Evolutionary conservation across 2,888 invertebrate genomes (phyloP).

Genomic region (Dasypolia templi): DNA sequence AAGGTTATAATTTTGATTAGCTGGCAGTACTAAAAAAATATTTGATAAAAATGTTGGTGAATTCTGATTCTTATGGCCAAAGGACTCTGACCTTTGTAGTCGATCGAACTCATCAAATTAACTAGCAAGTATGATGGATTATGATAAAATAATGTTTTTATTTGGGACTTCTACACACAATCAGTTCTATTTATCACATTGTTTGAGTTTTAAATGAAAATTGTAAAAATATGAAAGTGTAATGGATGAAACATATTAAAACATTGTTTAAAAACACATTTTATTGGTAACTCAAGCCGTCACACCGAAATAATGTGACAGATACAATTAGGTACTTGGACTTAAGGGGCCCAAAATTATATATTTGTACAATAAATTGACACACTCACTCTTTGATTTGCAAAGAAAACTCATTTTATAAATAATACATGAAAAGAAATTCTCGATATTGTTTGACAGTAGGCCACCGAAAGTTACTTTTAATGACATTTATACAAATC

Average conservation of each 20-base stretch:
- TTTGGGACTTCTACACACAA: slow-evolving; percentile 26
- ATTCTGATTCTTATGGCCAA: background rate
- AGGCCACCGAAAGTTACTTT: slow-evolving; percentile 58
- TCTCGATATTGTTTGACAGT: slow-evolving; percentile 49
- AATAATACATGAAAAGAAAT: background rate
- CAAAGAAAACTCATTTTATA: background rate
- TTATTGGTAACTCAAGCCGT: slow-evolving; percentile 17
- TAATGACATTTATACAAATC: slow-evolving; percentile 69
- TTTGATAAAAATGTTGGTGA: background rate
- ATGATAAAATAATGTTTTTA: background rate
- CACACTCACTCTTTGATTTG: background rate
- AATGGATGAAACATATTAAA: background rate
- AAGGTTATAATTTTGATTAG: no score
- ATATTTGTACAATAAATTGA: slow-evolving; percentile 24
- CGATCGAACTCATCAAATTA: background rate
- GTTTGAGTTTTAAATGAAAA: slow-evolving; percentile 1
- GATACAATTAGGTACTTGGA: background rate
- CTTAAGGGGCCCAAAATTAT: background rate
- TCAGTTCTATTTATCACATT: slow-evolving; percentile 48
- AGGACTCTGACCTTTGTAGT: background rate
- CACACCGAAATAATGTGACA: background rate
- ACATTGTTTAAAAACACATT: slow-evolving; percentile 1
- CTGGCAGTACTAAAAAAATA: background rate
- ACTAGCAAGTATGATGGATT: background rate
- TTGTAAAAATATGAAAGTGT: background rate